These are phyloP conservation scores for Acrobasis repandana DNA, from an alignment of 2,888 invertebrate genomes.

Conservation along the genomic window DNA sequence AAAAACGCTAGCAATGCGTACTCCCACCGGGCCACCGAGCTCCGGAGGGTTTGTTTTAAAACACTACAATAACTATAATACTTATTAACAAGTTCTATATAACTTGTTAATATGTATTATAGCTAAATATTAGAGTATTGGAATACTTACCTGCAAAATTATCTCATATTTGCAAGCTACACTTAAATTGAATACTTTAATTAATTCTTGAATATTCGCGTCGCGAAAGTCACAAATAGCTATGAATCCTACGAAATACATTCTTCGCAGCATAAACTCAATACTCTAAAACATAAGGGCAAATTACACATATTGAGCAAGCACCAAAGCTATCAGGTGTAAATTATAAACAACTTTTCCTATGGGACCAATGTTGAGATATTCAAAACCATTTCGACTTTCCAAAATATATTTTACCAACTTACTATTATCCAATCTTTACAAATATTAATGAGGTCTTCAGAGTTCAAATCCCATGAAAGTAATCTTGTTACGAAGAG, in stretches of 20 bases:
- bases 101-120: too few species aligned
- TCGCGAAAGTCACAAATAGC: background rate
- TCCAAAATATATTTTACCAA: background rate
- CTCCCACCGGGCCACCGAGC: too few species aligned
- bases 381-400: too few species aligned
- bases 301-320: too few species aligned
- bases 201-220: background rate
- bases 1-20: too few species aligned
- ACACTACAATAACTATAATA: conserved; percentile 25
- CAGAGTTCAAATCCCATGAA: background rate
- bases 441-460: background rate
- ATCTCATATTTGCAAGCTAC: background rate
- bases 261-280: too few species aligned
- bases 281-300: too few species aligned
- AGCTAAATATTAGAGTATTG: conserved; percentile 24
- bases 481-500: background rate
- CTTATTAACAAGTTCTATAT: conserved; percentile 28
- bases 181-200: background rate
- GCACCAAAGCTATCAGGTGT: too few species aligned
- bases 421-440: conserved; percentile 1
- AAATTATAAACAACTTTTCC: too few species aligned
- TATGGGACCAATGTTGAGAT: too few species aligned
- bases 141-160: conserved; percentile 5
- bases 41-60: background rate
- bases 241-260: background rate